Evolutionary conservation across 2,888 invertebrate species (phyloP).

Genomic region (Aproaerema taeniolella): DNA sequence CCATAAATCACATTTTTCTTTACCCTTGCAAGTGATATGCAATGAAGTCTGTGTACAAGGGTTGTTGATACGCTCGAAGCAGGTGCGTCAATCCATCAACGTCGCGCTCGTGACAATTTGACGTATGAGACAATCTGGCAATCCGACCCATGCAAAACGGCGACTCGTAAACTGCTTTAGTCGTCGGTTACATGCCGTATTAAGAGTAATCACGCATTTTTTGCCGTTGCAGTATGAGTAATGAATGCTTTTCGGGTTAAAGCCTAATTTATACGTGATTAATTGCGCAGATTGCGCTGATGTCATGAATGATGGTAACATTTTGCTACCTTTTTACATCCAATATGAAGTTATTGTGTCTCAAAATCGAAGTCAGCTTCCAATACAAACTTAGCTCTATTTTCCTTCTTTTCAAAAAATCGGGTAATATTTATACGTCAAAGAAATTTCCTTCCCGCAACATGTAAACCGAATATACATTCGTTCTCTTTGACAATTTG

Average conservation of each 20-base stretch:
- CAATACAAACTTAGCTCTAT: no score
- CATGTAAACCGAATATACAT: conserved; percentile 43
- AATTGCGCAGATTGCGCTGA: no score
- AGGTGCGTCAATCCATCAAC: conserved; percentile 71
- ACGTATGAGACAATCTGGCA: conserved; percentile 75
- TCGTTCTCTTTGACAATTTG: conserved; percentile 69
- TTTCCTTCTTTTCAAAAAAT: no score
- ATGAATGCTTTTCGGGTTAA: no score
- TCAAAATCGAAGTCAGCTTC: no score
- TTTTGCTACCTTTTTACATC: no score
- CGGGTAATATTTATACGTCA: no score
- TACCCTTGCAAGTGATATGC: conserved; percentile 28
- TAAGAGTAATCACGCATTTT: neutral
- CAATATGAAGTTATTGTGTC: no score
- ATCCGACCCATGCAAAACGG: conserved; percentile 62
- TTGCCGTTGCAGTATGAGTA: neutral
- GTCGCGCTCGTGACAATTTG: conserved; percentile 66
- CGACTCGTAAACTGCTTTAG: conserved; percentile 36
- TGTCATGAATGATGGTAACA: no score
- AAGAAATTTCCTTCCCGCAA: no score
- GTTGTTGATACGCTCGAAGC: conserved; percentile 41
- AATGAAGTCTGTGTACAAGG: conserved; percentile 36
- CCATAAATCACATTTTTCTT: conserved; percentile 45
- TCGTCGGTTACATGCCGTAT: conserved; percentile 36
- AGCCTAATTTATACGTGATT: no score